Evolutionary conservation across 2,113 vertebrate species (phyloP).

Genomic region (zebrafish (Danio rerio)): DNA sequence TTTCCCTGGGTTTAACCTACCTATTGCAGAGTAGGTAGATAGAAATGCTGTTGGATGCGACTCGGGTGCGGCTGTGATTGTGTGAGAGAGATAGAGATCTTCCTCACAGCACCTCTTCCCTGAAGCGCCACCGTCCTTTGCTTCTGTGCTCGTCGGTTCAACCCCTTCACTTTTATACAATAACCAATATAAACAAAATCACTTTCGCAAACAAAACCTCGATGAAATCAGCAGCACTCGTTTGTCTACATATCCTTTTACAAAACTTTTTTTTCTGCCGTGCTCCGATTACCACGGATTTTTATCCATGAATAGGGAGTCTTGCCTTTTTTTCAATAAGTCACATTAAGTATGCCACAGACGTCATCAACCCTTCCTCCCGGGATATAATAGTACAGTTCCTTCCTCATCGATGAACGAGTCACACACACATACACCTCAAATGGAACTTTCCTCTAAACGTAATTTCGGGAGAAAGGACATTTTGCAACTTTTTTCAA

Average conservation of each 20-base stretch:
- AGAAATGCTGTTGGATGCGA: slow-evolving; percentile 71
- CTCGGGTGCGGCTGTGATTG: slow-evolving; percentile 75
- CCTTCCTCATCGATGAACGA: slow-evolving; percentile 89
- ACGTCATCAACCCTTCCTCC: slow-evolving; percentile 99
- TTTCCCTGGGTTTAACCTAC: slow-evolving; percentile 69
- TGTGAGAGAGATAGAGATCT: slow-evolving; percentile 69
- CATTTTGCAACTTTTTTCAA: slow-evolving; percentile 54
- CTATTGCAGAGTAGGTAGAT: slow-evolving; percentile 75
- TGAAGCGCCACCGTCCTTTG: slow-evolving; percentile 83
- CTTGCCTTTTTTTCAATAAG: slow-evolving; percentile 84
- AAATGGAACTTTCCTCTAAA: slow-evolving; percentile 83
- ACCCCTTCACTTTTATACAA: slow-evolving; percentile 78
- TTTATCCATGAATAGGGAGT: slow-evolving; percentile 93
- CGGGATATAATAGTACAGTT: slow-evolving; percentile 93
- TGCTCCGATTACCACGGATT: slow-evolving; percentile 89
- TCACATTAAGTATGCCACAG: slow-evolving; percentile 98
- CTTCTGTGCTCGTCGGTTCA: slow-evolving; percentile 79
- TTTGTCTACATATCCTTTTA: slow-evolving; percentile 85
- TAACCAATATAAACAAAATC: slow-evolving; percentile 74
- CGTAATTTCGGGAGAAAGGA: slow-evolving; percentile 59
- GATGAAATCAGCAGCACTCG: slow-evolving; percentile 75
- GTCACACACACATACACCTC: slow-evolving; percentile 81
- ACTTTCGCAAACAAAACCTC: slow-evolving; percentile 75
- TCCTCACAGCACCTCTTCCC: slow-evolving; percentile 82
- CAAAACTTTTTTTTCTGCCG: slow-evolving; percentile 85